phyloP scores from a whole-genome alignment of 2,113 vertebrate genomes.

The Solea senegalensis region DNA sequence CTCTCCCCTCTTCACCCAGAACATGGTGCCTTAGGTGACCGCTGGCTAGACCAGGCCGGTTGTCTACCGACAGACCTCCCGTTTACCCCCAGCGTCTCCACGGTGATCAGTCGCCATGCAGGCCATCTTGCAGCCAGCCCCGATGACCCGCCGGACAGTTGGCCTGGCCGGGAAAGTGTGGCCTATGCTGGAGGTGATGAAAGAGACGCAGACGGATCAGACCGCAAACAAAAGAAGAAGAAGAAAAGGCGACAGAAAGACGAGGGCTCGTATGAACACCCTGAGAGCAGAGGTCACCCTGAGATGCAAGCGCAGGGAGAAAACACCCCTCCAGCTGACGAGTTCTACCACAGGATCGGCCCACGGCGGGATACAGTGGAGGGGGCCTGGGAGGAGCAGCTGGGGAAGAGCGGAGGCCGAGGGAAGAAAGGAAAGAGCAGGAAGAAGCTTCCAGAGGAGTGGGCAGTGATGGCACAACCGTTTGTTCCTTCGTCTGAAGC shows the following conservation, averaged over 20 bases:
- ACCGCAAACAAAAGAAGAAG: constrained; percentile 82
- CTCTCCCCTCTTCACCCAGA: constrained; percentile 77
- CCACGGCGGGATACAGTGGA: constrained; percentile 68
- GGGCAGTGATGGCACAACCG: constrained; percentile 71
- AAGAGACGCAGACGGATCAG: constrained; percentile 69
- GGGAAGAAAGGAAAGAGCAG: constrained; percentile 80
- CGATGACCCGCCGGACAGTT: constrained; percentile 53
- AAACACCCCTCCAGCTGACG: constrained; percentile 53
- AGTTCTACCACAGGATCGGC: constrained; percentile 61
- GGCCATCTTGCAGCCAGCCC: constrained; percentile 66
- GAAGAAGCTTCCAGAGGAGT: constrained; percentile 83
- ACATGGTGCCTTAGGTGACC: constrained; percentile 77
- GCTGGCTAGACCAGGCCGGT: constrained; percentile 69
- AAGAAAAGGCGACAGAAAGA: constrained; percentile 81
- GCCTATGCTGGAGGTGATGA: constrained; percentile 72
- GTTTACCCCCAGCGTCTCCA: constrained; percentile 80
- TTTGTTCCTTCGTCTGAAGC: constrained; percentile 53
- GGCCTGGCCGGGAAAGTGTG: constrained; percentile 58
- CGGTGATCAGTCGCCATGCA: constrained; percentile 76
- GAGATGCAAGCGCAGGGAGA: constrained; percentile 63
- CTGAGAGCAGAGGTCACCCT: constrained; percentile 38
- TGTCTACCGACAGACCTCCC: constrained; percentile 73
- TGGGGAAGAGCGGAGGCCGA: constrained; percentile 69
- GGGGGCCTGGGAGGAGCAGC: constrained; percentile 76
- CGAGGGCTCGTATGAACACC: constrained; percentile 63